phyloP scores from a whole-genome alignment of 2,888 invertebrate species.

The Polyploca ridens region DNA sequence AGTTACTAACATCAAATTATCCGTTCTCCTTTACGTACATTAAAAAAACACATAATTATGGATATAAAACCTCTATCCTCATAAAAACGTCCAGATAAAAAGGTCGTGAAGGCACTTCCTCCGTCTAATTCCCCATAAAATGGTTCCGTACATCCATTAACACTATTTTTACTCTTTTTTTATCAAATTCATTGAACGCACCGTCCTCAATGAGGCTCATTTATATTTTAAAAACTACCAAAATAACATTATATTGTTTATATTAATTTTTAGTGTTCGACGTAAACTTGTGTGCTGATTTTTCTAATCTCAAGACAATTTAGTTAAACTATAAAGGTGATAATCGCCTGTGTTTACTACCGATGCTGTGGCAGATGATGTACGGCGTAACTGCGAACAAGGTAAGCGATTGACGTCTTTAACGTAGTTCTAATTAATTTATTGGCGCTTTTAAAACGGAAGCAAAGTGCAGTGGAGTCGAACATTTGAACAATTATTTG shows the following conservation, averaged over 20 bases:
- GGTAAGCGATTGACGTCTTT: conserved; percentile 80
- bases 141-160: conserved; percentile 70
- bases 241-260: conserved; percentile 77
- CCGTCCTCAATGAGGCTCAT: conserved; percentile 79
- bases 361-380: conserved; percentile 51
- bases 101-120: conserved; percentile 78
- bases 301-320: conserved; percentile 66
- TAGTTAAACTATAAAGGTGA: conserved; percentile 51
- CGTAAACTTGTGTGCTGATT: conserved; percentile 77
- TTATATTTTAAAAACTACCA: conserved; percentile 72
- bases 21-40: conserved; percentile 65
- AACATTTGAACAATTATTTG: background rate
- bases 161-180: conserved; percentile 74
- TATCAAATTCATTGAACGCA: conserved; percentile 75
- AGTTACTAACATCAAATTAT: conserved; percentile 62
- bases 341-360: conserved; percentile 48
- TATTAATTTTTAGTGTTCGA: conserved; percentile 70
- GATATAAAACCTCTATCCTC: conserved; percentile 79
- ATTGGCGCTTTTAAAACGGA: conserved; percentile 78
- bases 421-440: conserved; percentile 77
- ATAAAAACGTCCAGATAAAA: conserved; percentile 77
- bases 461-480: conserved; percentile 59
- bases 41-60: conserved; percentile 77
- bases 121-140: conserved; percentile 70
- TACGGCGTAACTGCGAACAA: conserved; percentile 47